Conservation (phyloP, 2,113 vertebrate species). For the Microcebus jonahi region DNA sequence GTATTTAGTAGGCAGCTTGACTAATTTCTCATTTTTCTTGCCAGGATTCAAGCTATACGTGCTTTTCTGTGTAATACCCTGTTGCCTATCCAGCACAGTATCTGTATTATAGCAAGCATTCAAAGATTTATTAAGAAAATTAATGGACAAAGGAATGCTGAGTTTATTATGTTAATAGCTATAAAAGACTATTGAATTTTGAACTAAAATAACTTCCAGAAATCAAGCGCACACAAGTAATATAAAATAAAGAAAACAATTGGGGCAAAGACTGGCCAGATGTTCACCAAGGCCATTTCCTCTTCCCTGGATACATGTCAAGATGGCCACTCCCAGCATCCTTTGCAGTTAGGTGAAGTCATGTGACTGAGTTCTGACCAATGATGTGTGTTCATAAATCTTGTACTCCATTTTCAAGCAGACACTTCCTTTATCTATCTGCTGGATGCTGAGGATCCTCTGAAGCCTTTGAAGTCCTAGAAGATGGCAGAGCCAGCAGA, state of each 20-base stretch:
- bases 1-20: neutral
- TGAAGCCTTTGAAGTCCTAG: neutral
- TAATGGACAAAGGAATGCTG: neutral
- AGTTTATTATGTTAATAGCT: neutral
- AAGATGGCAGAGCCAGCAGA: neutral
- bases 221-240: slow-evolving; percentile 1
- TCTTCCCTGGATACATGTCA: neutral
- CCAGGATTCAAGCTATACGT: neutral
- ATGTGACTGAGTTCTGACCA: neutral
- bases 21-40: neutral
- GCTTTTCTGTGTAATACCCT: neutral
- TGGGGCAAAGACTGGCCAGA: neutral
- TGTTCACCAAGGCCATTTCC: neutral
- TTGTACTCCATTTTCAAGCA: neutral
- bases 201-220: slow-evolving; percentile 21
- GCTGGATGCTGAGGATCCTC: neutral
- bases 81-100: neutral
- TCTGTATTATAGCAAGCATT: neutral
- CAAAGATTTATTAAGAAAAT: neutral
- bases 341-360: neutral
- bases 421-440: neutral
- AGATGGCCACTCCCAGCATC: neutral
- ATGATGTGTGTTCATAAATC: neutral
- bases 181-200: slow-evolving; percentile 31
- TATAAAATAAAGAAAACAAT: neutral